Percentiles rank a stretch among this genome's conserved stretches.
Evolutionary conservation across 2,113 vertebrate species (phyloP).

Genomic region (Thinocorus orbignyianus): DNA sequence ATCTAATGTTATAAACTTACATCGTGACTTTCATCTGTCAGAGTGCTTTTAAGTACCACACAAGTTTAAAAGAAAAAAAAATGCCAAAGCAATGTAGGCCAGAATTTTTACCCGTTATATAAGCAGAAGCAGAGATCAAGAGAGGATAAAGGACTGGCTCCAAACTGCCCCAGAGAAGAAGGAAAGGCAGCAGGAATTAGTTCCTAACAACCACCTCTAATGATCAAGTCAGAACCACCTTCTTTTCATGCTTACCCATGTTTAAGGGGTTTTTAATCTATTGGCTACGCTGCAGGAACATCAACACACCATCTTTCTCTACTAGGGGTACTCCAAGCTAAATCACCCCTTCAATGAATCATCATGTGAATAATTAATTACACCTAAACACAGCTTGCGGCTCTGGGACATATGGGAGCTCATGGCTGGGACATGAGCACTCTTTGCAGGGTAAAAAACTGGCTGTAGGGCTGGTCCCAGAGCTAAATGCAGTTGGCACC

Average conservation of each 20-base stretch:
- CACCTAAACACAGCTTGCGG: neutral
- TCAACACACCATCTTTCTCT: neutral
- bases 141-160: neutral
- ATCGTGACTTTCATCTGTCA: neutral
- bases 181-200: neutral
- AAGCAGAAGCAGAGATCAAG: neutral
- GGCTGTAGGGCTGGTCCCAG: neutral
- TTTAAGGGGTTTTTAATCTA: neutral
- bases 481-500: neutral
- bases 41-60: neutral
- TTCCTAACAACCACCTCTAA: neutral
- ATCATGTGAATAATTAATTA: neutral
- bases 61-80: neutral
- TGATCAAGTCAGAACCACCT: neutral
- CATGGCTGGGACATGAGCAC: neutral
- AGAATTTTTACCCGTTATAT: neutral
- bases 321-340: neutral
- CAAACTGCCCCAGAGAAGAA: neutral
- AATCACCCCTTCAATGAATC: neutral
- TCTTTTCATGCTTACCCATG: neutral
- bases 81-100: neutral
- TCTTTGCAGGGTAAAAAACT: neutral
- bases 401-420: neutral
- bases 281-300: neutral
- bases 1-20: neutral